Evolutionary conservation across 2,797 vertebrate species (phyloP).

Genomic region (Gymnopithys bicolor): DNA sequence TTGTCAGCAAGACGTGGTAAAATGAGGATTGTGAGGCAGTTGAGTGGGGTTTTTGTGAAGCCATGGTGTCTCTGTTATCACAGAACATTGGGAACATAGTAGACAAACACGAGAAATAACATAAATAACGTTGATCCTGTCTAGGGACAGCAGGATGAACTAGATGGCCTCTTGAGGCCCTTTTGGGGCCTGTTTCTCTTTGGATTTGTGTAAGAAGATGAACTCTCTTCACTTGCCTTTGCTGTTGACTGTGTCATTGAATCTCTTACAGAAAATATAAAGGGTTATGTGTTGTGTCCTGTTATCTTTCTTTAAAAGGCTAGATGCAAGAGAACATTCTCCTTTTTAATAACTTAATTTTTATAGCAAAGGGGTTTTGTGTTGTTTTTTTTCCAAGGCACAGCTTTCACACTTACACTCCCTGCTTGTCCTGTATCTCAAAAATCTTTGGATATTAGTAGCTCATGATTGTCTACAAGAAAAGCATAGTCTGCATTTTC

Average conservation of each 20-base stretch:
- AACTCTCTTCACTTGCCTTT: constrained; percentile 22
- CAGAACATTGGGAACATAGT: neutral
- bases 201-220: neutral
- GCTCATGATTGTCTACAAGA: neutral
- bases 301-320: neutral
- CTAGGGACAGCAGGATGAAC: constrained; percentile 9
- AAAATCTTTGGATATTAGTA: neutral
- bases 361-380: neutral
- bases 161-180: neutral
- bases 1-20: neutral
- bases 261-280: neutral
- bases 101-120: constrained; percentile 37
- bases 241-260: neutral
- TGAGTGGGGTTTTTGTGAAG: constrained; percentile 4
- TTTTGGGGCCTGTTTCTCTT: neutral
- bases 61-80: constrained; percentile 30
- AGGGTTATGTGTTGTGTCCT: neutral
- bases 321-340: neutral
- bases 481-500: neutral
- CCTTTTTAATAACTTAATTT: neutral
- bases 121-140: constrained; percentile 49
- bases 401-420: neutral
- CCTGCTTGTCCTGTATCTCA: neutral
- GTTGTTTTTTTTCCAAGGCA: neutral
- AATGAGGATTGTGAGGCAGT: neutral